These are phyloP conservation scores for Denticeps clupeoides DNA, from an alignment of 2,797 vertebrate species.

Conservation along the genomic window DNA sequence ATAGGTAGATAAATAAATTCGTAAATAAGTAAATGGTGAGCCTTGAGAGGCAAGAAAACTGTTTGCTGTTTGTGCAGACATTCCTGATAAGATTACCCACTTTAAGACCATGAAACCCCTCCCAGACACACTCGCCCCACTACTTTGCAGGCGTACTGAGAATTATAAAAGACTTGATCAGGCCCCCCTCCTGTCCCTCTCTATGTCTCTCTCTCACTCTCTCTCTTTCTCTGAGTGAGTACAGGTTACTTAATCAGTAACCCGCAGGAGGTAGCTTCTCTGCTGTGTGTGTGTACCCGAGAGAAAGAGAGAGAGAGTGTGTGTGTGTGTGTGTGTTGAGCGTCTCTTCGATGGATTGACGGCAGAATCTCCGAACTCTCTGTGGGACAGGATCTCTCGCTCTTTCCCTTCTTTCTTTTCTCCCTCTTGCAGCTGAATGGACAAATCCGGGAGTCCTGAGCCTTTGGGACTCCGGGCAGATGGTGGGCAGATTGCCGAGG, in stretches of 20 bases:
- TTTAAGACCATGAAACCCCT: slow-evolving; percentile 12
- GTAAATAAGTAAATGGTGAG: slow-evolving; percentile 9
- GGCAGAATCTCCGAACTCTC: slow-evolving; percentile 11
- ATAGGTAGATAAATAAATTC: too few species aligned
- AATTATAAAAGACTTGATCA: too few species aligned
- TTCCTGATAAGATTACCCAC: slow-evolving; percentile 56
- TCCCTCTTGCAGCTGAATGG: slow-evolving; percentile 44
- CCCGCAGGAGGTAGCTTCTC: background rate
- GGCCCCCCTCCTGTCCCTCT: background rate
- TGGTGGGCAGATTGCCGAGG: slow-evolving; percentile 37
- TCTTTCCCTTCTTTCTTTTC: background rate
- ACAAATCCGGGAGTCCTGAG: slow-evolving; percentile 41
- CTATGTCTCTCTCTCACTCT: slow-evolving; percentile 5
- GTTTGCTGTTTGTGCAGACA: slow-evolving; percentile 36
- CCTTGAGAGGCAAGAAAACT: slow-evolving; percentile 6
- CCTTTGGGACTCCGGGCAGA: slow-evolving; percentile 26
- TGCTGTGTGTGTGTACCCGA: background rate
- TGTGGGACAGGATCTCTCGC: slow-evolving; percentile 7
- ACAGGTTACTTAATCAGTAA: slow-evolving; percentile 25
- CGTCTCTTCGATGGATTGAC: slow-evolving; percentile 18
- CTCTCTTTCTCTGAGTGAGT: slow-evolving; percentile 13
- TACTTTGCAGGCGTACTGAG: slow-evolving; percentile 14
- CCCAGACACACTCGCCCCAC: background rate
- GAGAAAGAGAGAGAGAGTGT: background rate
- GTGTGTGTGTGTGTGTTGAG: background rate